A percentile compares a stretch with the other conserved stretches of the same genome.
Evolutionary conservation across 2,888 invertebrate species (phyloP).

Genomic region (Eristalis intricaria): DNA sequence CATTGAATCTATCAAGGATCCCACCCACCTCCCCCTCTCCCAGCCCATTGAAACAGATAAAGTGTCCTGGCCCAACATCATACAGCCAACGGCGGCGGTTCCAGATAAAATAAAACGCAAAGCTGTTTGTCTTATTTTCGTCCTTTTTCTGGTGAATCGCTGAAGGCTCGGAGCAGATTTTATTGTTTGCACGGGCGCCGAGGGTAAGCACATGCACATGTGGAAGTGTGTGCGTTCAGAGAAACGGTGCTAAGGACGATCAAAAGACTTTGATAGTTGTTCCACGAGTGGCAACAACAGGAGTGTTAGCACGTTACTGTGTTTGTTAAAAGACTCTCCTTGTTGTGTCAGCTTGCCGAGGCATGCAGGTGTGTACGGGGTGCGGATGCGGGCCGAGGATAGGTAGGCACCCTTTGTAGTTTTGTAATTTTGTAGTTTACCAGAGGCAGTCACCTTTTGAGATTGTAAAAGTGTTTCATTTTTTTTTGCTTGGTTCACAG

Average conservation of each 20-base stretch:
- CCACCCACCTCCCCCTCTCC: background rate
- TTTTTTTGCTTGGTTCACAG: slow-evolving; percentile 37
- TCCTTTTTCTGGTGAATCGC: slow-evolving; percentile 36
- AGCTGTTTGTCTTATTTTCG: slow-evolving; percentile 35
- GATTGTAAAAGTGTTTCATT: slow-evolving; percentile 40
- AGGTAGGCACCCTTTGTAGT: slow-evolving; percentile 32
- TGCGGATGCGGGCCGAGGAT: background rate
- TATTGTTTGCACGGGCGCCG: slow-evolving; percentile 16
- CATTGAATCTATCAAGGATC: slow-evolving; percentile 64
- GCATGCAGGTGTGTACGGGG: slow-evolving; percentile 6
- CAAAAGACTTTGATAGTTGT: slow-evolving; percentile 62
- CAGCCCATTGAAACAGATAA: slow-evolving; percentile 28
- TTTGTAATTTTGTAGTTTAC: slow-evolving; percentile 46
- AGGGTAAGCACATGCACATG: slow-evolving; percentile 15
- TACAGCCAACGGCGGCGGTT: slow-evolving; percentile 54
- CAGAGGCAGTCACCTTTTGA: slow-evolving; percentile 40
- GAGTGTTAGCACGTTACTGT: background rate
- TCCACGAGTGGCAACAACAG: slow-evolving; percentile 30
- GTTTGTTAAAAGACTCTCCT: slow-evolving; percentile 4
- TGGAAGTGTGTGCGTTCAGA: slow-evolving; percentile 6
- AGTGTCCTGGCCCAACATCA: slow-evolving; percentile 25
- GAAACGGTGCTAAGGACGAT: slow-evolving; percentile 65
- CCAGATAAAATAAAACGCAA: slow-evolving; percentile 48
- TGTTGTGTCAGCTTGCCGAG: background rate
- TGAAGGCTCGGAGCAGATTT: slow-evolving; percentile 40